Percentiles rank a stretch among this genome's conserved stretches.
Evolutionary conservation across 2,888 invertebrate genomes (phyloP).

Genomic region (Yponomeuta malinellus): DNA sequence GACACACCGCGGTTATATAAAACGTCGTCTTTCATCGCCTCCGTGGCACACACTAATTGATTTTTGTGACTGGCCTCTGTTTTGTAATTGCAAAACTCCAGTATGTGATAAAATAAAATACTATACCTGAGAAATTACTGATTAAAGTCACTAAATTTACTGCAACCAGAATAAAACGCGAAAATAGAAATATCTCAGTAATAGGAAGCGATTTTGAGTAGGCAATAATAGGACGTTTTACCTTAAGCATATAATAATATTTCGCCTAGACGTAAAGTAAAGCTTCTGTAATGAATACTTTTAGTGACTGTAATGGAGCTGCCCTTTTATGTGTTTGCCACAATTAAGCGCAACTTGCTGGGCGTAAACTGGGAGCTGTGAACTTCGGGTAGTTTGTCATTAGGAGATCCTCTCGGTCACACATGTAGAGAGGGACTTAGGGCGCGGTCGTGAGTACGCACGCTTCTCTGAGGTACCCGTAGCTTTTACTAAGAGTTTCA

Average conservation of each 20-base stretch:
- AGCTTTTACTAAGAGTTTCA: neutral
- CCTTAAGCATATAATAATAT: neutral
- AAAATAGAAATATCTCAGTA: no score
- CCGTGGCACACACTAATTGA: no score
- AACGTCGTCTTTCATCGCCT: no score
- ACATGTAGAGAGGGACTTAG: neutral
- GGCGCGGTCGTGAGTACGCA: neutral
- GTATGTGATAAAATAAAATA: no score
- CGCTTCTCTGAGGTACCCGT: neutral
- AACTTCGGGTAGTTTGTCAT: slow-evolving; percentile 5
- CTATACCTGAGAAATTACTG: no score
- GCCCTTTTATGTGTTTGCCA: slow-evolving; percentile 12
- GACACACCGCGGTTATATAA: no score
- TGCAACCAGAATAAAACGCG: no score
- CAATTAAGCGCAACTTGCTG: slow-evolving; percentile 4
- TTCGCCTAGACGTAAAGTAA: neutral
- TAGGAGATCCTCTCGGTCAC: neutral
- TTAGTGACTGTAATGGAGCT: slow-evolving; percentile 6
- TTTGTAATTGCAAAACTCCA: no score
- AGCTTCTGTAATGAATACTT: neutral
- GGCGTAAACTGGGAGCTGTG: slow-evolving; percentile 1
- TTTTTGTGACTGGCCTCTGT: no score
- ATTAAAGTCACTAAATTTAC: no score
- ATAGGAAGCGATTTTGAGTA: no score
- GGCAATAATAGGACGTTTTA: no score